phyloP scores from a whole-genome alignment of 1,140 invertebrate species.

The Dreissena polymorpha region DNA sequence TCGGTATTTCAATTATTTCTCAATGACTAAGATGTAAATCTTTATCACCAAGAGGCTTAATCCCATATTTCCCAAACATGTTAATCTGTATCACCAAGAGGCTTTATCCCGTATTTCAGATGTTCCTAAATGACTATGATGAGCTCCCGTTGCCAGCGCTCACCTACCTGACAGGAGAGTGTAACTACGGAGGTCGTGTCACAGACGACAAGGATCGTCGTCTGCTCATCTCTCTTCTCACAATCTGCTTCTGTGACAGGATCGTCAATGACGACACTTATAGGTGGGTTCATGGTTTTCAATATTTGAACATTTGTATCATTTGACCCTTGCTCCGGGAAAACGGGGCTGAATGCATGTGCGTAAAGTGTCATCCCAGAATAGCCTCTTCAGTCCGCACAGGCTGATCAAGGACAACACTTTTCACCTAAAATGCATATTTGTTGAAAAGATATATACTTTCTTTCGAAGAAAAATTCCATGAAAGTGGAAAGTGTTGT shows the following conservation, averaged over 20 bases:
- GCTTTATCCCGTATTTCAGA: constrained; percentile 61
- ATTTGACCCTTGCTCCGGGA: neutral
- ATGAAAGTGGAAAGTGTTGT: too few species aligned
- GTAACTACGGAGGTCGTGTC: constrained; percentile 90
- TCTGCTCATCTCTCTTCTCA: constrained; percentile 75
- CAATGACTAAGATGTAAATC: too few species aligned
- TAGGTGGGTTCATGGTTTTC: constrained; percentile 67
- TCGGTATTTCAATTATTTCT: too few species aligned
- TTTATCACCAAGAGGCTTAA: too few species aligned
- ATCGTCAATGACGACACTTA: constrained; percentile 77
- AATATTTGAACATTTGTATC: neutral
- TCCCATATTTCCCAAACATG: too few species aligned
- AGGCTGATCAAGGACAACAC: neutral
- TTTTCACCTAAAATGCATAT: neutral
- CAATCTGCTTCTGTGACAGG: constrained; percentile 74
- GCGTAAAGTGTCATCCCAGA: neutral
- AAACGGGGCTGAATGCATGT: neutral
- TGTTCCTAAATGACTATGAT: constrained; percentile 80
- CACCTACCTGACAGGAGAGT: constrained; percentile 89
- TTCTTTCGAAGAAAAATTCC: too few species aligned
- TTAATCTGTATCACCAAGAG: too few species aligned
- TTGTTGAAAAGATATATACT: too few species aligned
- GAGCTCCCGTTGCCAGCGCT: constrained; percentile 78
- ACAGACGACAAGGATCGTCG: constrained; percentile 80
- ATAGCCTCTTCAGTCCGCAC: neutral